These are phyloP conservation scores for Esox niger DNA, from an alignment of 2,113 vertebrate species.

Conservation along the genomic window DNA sequence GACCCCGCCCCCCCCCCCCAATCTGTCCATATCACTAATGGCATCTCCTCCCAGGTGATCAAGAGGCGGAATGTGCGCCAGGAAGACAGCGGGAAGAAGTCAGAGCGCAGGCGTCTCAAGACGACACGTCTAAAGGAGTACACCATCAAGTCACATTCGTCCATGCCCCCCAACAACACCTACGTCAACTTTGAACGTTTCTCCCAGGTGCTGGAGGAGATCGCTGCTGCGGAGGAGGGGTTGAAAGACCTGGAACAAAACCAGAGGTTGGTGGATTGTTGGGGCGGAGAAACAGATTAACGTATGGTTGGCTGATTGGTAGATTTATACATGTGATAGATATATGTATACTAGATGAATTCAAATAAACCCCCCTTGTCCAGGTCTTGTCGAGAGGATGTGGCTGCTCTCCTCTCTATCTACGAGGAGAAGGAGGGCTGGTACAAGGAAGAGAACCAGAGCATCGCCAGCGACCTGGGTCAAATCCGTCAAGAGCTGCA, in stretches of 20 bases:
- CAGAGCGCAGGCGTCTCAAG: conserved; percentile 90
- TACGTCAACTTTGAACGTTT: conserved; percentile 98
- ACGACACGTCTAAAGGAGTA: conserved; percentile 97
- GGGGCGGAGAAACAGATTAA: too few species aligned
- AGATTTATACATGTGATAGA: too few species aligned
- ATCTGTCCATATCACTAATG: neutral
- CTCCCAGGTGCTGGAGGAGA: conserved; percentile 93
- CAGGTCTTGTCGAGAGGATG: conserved; percentile 82
- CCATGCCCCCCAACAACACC: conserved; percentile 98
- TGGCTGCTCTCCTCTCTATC: conserved; percentile 87
- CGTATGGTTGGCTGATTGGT: too few species aligned
- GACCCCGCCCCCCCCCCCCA: too few species aligned
- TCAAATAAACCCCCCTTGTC: too few species aligned
- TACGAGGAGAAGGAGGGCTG: conserved; percentile 94
- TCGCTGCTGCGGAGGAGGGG: conserved; percentile 84
- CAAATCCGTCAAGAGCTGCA: conserved; percentile 89
- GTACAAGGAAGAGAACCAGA: conserved; percentile 93
- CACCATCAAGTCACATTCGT: conserved; percentile 98
- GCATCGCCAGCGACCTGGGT: conserved; percentile 82
- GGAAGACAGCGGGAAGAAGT: conserved; percentile 83
- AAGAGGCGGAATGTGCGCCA: conserved; percentile 89
- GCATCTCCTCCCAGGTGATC: conserved; percentile 77
- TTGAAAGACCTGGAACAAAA: conserved; percentile 84
- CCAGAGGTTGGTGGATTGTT: conserved; percentile 59
- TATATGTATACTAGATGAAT: too few species aligned